phyloP scores from a whole-genome alignment of 2,888 invertebrate genomes.

The Tachina fera region DNA sequence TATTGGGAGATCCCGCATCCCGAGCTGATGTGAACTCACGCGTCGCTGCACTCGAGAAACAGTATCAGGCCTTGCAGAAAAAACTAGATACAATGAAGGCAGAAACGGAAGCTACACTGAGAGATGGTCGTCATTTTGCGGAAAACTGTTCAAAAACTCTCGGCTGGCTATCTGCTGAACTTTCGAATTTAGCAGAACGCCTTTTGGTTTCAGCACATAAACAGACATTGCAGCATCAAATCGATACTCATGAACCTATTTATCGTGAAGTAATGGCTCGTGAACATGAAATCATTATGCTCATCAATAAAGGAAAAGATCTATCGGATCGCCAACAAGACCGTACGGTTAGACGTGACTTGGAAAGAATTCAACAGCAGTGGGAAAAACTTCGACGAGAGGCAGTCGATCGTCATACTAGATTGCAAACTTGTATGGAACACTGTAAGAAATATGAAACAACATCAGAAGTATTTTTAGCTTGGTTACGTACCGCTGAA shows the following conservation, averaged over 20 bases:
- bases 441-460: constrained; percentile 95
- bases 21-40: constrained; percentile 95
- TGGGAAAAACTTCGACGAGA: constrained; percentile 97
- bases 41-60: constrained; percentile 92
- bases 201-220: constrained; percentile 94
- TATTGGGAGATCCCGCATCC: constrained; percentile 94
- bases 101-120: constrained; percentile 92
- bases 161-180: constrained; percentile 93
- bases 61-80: constrained; percentile 94
- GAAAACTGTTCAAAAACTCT: constrained; percentile 94
- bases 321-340: constrained; percentile 84
- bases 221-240: constrained; percentile 92
- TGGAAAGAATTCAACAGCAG: constrained; percentile 94
- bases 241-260: constrained; percentile 93
- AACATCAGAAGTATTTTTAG: constrained; percentile 92
- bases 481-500: constrained; percentile 94
- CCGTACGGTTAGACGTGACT: constrained; percentile 88
- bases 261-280: constrained; percentile 94
- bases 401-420: constrained; percentile 92
- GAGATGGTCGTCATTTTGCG: constrained; percentile 95
- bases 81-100: constrained; percentile 95
- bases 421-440: constrained; percentile 95
- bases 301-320: constrained; percentile 94
- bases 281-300: constrained; percentile 96
- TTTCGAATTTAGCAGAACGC: constrained; percentile 89